Evolutionary conservation across 2,797 vertebrate species (phyloP), one percentile per base, ranked within the genome.

Genomic region (Taeniopygia guttata): DNA sequence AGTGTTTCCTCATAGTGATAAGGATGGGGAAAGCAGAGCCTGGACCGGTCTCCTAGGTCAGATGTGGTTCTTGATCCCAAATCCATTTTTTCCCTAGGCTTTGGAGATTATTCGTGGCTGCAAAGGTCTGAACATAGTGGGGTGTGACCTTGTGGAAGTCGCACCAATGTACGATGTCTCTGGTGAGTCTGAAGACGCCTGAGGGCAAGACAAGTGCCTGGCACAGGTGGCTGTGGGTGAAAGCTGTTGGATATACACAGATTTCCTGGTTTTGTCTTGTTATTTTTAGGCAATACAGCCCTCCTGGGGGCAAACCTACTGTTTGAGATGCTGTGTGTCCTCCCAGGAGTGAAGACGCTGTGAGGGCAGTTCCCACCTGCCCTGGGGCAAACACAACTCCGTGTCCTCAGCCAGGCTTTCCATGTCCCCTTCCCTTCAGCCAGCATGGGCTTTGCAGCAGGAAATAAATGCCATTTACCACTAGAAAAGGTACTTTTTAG

Each of bases 91-190:
- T 5, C 11, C 52, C 43, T n/a, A 99, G 99, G 99, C 98, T 63
- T 96, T 99, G 93, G 99, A 99, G 97, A 98, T 99, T 26, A 98
- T 99, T 86, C 98, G 98, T 5, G 99, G 99, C 48, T 99, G 99
- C 85, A 98, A 97, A 76, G 99, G 99, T 26, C 96, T 99, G 63
- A 98, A 98, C 34, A 93, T 99, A 6, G 98, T 99, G 30, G 99
- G 99, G 23, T 99, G 99, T 78, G 99, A 99, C 95, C 98, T 99
- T 0, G 99, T 99, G 38, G 99, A 99, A 96, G 99, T 99, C 0
- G 98, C 99, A 5, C 99, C 99, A 0, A 91, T 97, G 1, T 99
- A 99, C 0, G 99, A 99, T 48, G 96, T 96, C 86, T 99, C 99
- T 58, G 99, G 99, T 99, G 96, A 95, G 97, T 79, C 10, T 19